Conservation (phyloP, 2,797 vertebrate genomes). For the Scolopax bukidnonensis region DNA sequence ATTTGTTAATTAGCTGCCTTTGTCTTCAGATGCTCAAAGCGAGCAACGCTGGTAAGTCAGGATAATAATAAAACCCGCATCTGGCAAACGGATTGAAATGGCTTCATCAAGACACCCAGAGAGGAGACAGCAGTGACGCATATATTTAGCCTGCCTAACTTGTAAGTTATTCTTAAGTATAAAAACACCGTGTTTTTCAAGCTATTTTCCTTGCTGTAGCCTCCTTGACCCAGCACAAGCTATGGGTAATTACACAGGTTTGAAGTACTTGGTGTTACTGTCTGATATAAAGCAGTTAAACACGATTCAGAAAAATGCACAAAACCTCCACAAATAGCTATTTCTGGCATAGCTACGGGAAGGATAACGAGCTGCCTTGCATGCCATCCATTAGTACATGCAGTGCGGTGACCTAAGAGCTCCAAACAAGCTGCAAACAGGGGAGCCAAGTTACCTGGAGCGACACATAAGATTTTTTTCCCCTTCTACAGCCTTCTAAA, state of each 20-base stretch:
- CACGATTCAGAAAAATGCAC: not conserved
- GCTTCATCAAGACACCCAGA: not conserved
- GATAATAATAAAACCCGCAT: slow-evolving; percentile 4
- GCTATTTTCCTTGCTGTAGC: not conserved
- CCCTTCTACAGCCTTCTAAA: not conserved
- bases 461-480: not conserved
- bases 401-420: not conserved
- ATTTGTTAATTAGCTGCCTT: slow-evolving; percentile 37
- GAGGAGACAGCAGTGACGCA: not conserved
- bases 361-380: accelerated
- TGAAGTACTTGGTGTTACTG: not conserved
- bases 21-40: slow-evolving; percentile 15
- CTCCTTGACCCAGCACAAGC: not conserved
- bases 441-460: not conserved
- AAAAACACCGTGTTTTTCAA: not conserved
- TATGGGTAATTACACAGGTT: accelerated
- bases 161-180: accelerated
- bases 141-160: not conserved
- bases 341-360: accelerated
- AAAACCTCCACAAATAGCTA: not conserved
- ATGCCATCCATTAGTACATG: accelerated
- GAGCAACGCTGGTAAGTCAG: not conserved
- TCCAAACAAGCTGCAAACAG: not conserved
- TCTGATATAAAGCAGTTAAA: not conserved
- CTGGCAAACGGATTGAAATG: not conserved